Percentiles rank a stretch among this genome's conserved stretches.
These are phyloP conservation scores for Rotaria macrura DNA, from an alignment of 2,888 invertebrate species.

Conservation along the genomic window DNA sequence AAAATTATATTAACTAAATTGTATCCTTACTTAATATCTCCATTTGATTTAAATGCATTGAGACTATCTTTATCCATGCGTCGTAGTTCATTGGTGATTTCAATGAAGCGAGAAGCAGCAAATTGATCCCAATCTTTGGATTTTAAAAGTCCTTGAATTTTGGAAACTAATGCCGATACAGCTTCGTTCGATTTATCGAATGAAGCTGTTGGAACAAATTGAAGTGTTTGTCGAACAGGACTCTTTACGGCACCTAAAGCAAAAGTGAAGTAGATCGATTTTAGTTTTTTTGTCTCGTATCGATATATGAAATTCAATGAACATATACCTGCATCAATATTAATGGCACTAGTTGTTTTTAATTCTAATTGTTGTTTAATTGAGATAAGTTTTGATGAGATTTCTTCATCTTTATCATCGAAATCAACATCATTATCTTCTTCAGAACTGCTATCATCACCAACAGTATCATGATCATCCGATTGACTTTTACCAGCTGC, in stretches of 20 bases:
- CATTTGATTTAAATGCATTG: not conserved
- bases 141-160: not conserved
- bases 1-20: no score
- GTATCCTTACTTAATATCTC: not conserved
- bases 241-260: not conserved
- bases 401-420: not conserved
- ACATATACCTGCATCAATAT: not conserved
- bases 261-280: no score
- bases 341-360: not conserved
- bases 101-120: not conserved
- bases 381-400: not conserved
- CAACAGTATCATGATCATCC: not conserved
- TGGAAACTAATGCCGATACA: not conserved
- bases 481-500: not conserved
- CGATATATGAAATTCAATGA: no score
- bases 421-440: not conserved
- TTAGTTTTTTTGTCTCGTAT: no score
- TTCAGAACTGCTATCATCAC: not conserved
- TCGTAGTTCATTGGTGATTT: not conserved
- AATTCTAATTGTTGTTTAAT: not conserved
- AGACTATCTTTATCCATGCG: not conserved
- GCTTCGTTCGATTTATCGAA: not conserved
- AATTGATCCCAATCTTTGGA: constrained; percentile 16
- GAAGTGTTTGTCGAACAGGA: not conserved
- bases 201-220: not conserved